Evolutionary conservation across 2,113 vertebrate species (phyloP).

Genomic region (Rhegmatorhina hoffmannsi): DNA sequence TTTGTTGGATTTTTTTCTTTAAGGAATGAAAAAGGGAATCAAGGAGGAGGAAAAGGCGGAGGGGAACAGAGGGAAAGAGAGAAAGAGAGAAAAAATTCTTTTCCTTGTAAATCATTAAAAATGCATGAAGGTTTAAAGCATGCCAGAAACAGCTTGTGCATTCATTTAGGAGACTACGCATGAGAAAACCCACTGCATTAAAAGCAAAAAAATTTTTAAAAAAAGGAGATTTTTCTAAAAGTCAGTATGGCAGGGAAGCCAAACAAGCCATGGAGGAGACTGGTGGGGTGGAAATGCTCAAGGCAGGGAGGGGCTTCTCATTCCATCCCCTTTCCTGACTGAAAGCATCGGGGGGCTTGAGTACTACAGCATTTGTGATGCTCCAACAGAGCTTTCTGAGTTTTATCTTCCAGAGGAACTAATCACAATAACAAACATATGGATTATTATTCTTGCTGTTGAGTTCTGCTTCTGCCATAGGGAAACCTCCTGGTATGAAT

Average conservation of each 20-base stretch:
- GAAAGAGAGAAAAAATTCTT: slow-evolving; percentile 50
- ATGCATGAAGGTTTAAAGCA: slow-evolving; percentile 77
- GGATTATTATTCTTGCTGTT: slow-evolving; percentile 43
- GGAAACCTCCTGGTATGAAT: slow-evolving; percentile 10
- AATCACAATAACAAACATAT: slow-evolving; percentile 43
- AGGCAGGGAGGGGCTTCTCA: background rate
- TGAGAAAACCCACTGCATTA: slow-evolving; percentile 37
- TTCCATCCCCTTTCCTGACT: background rate
- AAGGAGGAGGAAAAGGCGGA: background rate
- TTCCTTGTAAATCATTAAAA: slow-evolving; percentile 83
- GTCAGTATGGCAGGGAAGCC: background rate
- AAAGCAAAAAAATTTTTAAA: background rate
- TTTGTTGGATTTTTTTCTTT: background rate
- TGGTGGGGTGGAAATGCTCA: background rate
- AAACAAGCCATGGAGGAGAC: background rate
- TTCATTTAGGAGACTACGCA: slow-evolving; percentile 57
- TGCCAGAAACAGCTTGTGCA: slow-evolving; percentile 59
- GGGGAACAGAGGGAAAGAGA: background rate
- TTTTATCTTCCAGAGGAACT: slow-evolving; percentile 1
- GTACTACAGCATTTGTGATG: background rate
- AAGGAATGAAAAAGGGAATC: slow-evolving; percentile 4
- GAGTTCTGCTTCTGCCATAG: slow-evolving; percentile 23
- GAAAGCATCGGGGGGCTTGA: background rate
- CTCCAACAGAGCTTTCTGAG: background rate
- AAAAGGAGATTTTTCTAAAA: slow-evolving; percentile 36